A percentile compares a stretch with the other conserved stretches of the same genome.
phyloP scores from a whole-genome alignment of 2,797 vertebrate genomes.

The Enteromius trimaculatus region DNA sequence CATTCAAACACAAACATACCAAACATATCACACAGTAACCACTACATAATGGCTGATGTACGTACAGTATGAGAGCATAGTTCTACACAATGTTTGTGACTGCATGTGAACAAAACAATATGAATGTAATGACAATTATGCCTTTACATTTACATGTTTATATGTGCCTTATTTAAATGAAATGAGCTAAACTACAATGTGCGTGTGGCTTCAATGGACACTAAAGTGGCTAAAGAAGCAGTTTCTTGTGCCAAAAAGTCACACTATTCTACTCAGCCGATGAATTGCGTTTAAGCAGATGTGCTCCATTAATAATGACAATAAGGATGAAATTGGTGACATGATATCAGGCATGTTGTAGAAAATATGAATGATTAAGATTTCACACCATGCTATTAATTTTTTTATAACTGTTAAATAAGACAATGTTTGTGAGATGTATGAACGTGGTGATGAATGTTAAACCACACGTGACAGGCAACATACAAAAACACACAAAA shows the following conservation, averaged over 20 bases:
- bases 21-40: constrained; percentile 21
- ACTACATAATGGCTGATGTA: constrained; percentile 37
- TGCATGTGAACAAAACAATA: constrained; percentile 43
- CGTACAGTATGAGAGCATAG: constrained; percentile 4
- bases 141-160: constrained; percentile 19
- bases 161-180: constrained; percentile 14
- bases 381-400: constrained; percentile 75
- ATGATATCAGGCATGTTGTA: constrained; percentile 69
- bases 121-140: constrained; percentile 35
- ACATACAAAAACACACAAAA: constrained; percentile 73
- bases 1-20: constrained; percentile 50
- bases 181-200: constrained; percentile 16
- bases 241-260: constrained; percentile 9
- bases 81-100: constrained; percentile 27
- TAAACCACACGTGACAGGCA: constrained; percentile 65
- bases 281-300: constrained; percentile 69
- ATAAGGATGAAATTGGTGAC: constrained; percentile 59
- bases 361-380: constrained; percentile 54
- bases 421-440: constrained; percentile 64
- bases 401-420: constrained; percentile 66
- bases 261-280: constrained; percentile 58
- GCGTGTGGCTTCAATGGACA: neutral
- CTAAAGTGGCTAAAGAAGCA: constrained; percentile 7
- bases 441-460: constrained; percentile 64
- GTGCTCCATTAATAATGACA: constrained; percentile 64